Base-by-base conservation (phyloP, 2,797 vertebrate genomes). In the Melanotaenia trifasciata region DNA sequence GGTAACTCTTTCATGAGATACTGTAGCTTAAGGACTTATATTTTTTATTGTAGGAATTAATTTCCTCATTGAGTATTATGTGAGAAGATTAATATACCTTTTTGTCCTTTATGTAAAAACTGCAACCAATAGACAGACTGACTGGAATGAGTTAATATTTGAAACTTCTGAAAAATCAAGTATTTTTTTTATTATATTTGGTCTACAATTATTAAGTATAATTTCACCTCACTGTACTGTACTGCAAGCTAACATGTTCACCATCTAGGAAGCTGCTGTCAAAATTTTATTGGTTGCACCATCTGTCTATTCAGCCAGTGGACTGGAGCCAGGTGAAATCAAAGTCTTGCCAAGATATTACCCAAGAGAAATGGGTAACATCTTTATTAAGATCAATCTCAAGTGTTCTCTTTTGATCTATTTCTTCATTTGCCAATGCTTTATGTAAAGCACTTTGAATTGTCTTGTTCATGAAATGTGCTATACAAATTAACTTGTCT, bases 211-310 rank as follows among this genome's bases (percentile, higher is more conserved):
- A 22, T 50, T 10, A 9, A 50, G 3, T 22, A 11, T 50, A 22
- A n/a, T 22, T n/a, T 11, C 3, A 22, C n/a, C 24, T 65, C 45
- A 33, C 26, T 30, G 3, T 22, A 30, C 20, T 16, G 26, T 32
- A 58, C 30, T 43, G 35, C 57, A 38, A 45, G 11, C 65, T 43
- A 36, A 67, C 36, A 32, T 67, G 26, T 36, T 67, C 56, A 28
- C 64, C 64, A 40, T 40, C 18, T 22, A 50, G 20, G 6, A 67
- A 67, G 35, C 20, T 36, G 5, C 33, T 26, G 35, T 66, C 51
- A 43, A 30, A 57, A 57, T 30, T 26, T 5, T 57, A 57, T 57
- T 40, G 53, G 53, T 13, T 57, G 38, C 64, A 30, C 64, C 64
- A 56, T 68, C 12, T 47, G 38, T 58, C 54, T 45, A 24, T 58